A percentile compares a stretch with the other conserved stretches of the same genome.
Evolutionary conservation across 1,140 invertebrate species (phyloP).

Genomic region (Aphelenchoides besseyi): DNA sequence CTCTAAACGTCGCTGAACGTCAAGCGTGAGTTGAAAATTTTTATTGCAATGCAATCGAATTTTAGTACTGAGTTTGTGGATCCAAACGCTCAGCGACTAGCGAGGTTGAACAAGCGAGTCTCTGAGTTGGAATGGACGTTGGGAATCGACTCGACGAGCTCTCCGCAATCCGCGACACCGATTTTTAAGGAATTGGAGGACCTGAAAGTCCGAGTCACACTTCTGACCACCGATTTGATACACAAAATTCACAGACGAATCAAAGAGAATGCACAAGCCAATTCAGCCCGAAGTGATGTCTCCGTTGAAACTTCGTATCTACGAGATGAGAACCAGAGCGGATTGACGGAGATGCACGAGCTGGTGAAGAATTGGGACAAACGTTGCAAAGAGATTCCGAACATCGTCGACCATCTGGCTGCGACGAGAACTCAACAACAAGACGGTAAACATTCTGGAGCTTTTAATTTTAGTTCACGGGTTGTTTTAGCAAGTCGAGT

Average conservation of each 20-base stretch:
- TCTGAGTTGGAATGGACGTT: not conserved
- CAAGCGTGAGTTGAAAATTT: not conserved
- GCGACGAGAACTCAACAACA: not conserved
- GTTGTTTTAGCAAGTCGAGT: conserved; percentile 20
- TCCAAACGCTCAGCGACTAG: not conserved
- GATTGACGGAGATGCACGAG: conserved; percentile 8
- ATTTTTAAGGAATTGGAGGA: not conserved
- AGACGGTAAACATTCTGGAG: conserved; percentile 13
- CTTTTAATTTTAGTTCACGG: not conserved
- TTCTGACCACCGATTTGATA: conserved; percentile 11
- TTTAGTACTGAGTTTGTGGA: not conserved
- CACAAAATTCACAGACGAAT: not conserved
- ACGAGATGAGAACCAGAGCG: conserved; percentile 5
- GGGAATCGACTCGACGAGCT: not conserved
- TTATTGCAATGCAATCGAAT: not conserved
- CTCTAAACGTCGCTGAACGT: not conserved
- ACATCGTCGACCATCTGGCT: not conserved
- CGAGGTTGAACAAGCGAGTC: not conserved
- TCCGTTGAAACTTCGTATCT: not conserved
- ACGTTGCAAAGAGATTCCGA: conserved; percentile 7
- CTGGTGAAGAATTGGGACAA: conserved; percentile 13
- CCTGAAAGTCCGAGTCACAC: conserved; percentile 9
- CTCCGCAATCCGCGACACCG: not conserved
- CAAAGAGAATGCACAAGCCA: conserved; percentile 1
- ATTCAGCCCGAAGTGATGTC: not conserved